Percentiles rank a stretch among this genome's conserved stretches.
These are phyloP conservation scores for Xiphophorus maculatus DNA, from an alignment of 2,113 vertebrate genomes.

Conservation along the genomic window DNA sequence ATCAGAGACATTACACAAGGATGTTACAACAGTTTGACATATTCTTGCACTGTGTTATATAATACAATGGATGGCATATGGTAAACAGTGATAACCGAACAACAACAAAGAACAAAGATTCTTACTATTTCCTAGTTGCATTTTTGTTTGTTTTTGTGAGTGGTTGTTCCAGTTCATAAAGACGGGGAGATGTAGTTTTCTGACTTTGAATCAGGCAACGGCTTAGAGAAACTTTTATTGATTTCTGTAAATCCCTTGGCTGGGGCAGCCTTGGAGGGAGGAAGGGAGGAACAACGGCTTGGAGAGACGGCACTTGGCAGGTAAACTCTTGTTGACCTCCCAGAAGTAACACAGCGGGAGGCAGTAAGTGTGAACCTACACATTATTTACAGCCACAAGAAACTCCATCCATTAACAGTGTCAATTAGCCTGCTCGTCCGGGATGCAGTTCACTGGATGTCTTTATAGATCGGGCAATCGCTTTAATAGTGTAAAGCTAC, in stretches of 20 bases:
- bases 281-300: conserved; percentile 25
- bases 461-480: conserved; percentile 68
- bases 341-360: conserved; percentile 64
- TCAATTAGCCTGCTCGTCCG: conserved; percentile 75
- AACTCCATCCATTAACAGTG: conserved; percentile 77
- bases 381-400: conserved; percentile 76
- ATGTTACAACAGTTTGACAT: conserved; percentile 1
- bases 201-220: conserved; percentile 52
- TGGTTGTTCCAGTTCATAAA: conserved; percentile 47
- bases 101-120: conserved; percentile 8
- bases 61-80: background rate
- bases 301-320: conserved; percentile 67
- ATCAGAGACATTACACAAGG: conserved; percentile 21
- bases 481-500: conserved; percentile 56
- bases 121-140: conserved; percentile 34
- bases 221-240: conserved; percentile 69
- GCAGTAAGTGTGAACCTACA: conserved; percentile 70
- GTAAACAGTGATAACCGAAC: conserved; percentile 20
- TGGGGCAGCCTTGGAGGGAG: conserved; percentile 37
- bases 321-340: conserved; percentile 68
- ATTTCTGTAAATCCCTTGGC: conserved; percentile 70
- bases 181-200: conserved; percentile 56
- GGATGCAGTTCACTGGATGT: conserved; percentile 65
- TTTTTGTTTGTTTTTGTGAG: conserved; percentile 52
- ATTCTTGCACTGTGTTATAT: background rate